phyloP scores from a whole-genome alignment of 2,888 invertebrate species.

The Caenorhabditis sp. region DNA sequence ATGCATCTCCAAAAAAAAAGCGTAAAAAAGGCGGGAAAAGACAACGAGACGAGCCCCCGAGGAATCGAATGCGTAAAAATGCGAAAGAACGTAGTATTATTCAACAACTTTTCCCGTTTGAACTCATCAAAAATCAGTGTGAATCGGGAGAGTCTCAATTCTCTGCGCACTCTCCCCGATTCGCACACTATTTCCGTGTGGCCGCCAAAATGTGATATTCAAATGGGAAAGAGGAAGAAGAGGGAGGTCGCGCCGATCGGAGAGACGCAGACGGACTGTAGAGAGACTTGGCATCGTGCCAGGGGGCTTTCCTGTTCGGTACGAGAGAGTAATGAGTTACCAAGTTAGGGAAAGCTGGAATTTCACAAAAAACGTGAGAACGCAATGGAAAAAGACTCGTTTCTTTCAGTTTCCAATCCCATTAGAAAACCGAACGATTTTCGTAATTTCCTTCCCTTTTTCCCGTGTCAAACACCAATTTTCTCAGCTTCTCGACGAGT shows the following conservation, averaged over 20 bases:
- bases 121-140: too few species aligned
- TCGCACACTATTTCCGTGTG: constrained; percentile 4
- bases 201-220: constrained; percentile 49
- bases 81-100: background rate
- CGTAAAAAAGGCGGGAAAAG: background rate
- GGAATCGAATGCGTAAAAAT: constrained; percentile 7
- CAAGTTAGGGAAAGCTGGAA: background rate
- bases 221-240: constrained; percentile 15
- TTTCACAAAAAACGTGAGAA: background rate
- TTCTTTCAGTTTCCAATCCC: background rate
- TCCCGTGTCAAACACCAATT: constrained; percentile 17
- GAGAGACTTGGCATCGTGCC: constrained; percentile 38
- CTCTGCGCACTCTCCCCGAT: constrained; percentile 19
- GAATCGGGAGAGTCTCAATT: too few species aligned
- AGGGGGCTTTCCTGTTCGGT: constrained; percentile 14
- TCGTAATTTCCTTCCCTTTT: background rate
- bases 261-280: background rate
- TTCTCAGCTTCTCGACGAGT: constrained; percentile 19
- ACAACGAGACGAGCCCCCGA: too few species aligned
- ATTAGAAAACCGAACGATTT: background rate
- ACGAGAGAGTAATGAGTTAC: background rate
- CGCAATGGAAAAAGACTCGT: background rate
- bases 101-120: too few species aligned
- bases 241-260: background rate
- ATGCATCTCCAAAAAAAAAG: background rate